phyloP scores from a whole-genome alignment of 2,113 vertebrate genomes.

The Microcebus lehilahytsara region DNA sequence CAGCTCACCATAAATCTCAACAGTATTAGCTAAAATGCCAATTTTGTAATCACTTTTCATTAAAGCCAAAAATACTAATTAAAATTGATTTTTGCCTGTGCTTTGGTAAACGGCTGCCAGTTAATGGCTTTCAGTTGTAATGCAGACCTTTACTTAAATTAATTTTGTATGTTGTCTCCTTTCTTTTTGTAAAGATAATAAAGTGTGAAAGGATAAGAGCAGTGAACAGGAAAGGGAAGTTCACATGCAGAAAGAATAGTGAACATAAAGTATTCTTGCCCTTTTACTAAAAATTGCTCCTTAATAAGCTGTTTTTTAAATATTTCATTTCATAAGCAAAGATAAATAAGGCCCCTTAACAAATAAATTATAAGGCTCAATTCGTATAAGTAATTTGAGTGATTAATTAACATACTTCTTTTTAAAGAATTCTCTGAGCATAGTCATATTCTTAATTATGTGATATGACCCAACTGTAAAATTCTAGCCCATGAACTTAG shows the following conservation, averaged over 20 bases:
- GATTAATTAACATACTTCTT: slow-evolving; percentile 9
- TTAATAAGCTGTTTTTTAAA: neutral
- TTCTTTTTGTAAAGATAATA: slow-evolving; percentile 82
- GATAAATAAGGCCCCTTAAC: neutral
- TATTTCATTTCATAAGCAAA: neutral
- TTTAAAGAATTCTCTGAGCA: neutral
- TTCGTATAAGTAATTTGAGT: neutral
- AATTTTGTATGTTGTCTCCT: slow-evolving; percentile 82
- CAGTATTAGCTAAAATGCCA: slow-evolving; percentile 89
- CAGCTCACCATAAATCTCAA: slow-evolving; percentile 86
- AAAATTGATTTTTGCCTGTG: slow-evolving; percentile 88
- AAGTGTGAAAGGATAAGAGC: slow-evolving; percentile 79
- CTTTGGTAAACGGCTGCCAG: slow-evolving; percentile 85
- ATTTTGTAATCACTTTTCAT: slow-evolving; percentile 89
- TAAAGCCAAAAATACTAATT: slow-evolving; percentile 91
- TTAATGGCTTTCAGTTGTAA: slow-evolving; percentile 77
- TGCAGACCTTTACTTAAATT: slow-evolving; percentile 83
- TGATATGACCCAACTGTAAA: neutral
- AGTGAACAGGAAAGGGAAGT: slow-evolving; percentile 59
- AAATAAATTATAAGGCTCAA: slow-evolving; percentile 15
- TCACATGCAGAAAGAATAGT: slow-evolving; percentile 22
- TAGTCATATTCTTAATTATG: neutral
- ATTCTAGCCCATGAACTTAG: neutral
- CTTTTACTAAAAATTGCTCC: neutral
- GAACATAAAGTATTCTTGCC: neutral